These are phyloP conservation scores for Hoplias malabaricus DNA, from an alignment of 2,113 vertebrate species.

Conservation along the genomic window DNA sequence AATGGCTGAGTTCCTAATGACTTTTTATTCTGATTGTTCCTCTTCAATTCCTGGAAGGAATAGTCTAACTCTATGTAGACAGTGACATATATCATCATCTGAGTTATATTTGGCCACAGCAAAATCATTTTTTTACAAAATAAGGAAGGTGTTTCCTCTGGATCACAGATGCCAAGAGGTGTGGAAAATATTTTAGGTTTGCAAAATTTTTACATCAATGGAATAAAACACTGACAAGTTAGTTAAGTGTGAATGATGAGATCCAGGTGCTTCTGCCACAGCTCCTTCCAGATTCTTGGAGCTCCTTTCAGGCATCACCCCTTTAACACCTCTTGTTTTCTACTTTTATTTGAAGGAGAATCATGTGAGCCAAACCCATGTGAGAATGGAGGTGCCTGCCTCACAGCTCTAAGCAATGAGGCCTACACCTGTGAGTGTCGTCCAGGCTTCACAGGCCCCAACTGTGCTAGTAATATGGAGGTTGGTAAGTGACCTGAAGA, in stretches of 20 bases:
- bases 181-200: not conserved
- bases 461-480: slow-evolving; percentile 43
- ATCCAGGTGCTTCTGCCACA: not conserved
- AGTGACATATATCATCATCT: not conserved
- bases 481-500: slow-evolving; percentile 40
- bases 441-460: slow-evolving; percentile 41
- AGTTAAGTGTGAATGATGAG: slow-evolving; percentile 5
- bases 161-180: slow-evolving; percentile 15
- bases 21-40: not conserved
- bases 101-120: slow-evolving; percentile 22
- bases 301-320: slow-evolving; percentile 10
- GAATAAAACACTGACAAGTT: slow-evolving; percentile 2
- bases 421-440: slow-evolving; percentile 54
- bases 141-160: slow-evolving; percentile 1
- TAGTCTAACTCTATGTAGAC: not conserved
- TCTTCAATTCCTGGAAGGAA: not conserved
- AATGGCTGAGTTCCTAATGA: not conserved
- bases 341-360: slow-evolving; percentile 36
- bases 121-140: not conserved
- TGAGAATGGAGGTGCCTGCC: slow-evolving; percentile 38
- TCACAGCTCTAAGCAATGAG: slow-evolving; percentile 48
- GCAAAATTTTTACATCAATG: slow-evolving; percentile 33
- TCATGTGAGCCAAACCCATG: slow-evolving; percentile 44
- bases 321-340: slow-evolving; percentile 1
- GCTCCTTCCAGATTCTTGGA: not conserved